phyloP scores from a whole-genome alignment of 35 echinoderm and acorn worm species.

The Stichopus chloronotus region DNA sequence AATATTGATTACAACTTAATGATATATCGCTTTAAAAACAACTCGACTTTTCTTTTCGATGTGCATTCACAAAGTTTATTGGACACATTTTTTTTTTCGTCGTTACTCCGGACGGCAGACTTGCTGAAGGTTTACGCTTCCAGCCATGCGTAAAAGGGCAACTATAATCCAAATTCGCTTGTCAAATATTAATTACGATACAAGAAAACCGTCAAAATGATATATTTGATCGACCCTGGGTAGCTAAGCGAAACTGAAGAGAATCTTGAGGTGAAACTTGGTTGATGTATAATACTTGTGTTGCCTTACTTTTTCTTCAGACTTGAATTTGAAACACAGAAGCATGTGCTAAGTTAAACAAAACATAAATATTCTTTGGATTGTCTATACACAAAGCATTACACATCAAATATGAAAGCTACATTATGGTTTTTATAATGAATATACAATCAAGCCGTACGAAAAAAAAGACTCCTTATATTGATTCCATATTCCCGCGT shows the following conservation, averaged over 20 bases:
- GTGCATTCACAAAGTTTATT: conserved; percentile 13
- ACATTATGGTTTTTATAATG: too few species aligned
- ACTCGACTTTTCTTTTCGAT: neutral
- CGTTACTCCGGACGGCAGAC: neutral
- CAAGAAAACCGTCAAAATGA: conserved; percentile 8
- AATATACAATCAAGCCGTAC: too few species aligned
- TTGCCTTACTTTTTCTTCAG: too few species aligned
- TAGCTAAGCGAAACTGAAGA: conserved; percentile 9
- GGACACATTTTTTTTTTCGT: neutral
- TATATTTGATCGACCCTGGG: conserved; percentile 5
- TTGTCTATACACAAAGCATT: too few species aligned
- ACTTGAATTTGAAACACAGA: too few species aligned
- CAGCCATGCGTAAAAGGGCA: neutral
- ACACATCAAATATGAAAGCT: too few species aligned
- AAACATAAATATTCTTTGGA: too few species aligned
- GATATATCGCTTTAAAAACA: neutral
- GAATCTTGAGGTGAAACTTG: neutral
- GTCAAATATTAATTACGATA: conserved; percentile 51
- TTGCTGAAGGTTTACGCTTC: neutral
- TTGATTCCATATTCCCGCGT: too few species aligned
- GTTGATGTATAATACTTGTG: too few species aligned
- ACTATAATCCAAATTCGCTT: conserved; percentile 6
- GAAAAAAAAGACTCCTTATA: too few species aligned
- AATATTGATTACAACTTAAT: too few species aligned
- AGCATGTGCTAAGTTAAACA: too few species aligned